These are phyloP conservation scores for Drosophila austrosaltans DNA, from an alignment of 2,888 invertebrate genomes.

Conservation along the genomic window DNA sequence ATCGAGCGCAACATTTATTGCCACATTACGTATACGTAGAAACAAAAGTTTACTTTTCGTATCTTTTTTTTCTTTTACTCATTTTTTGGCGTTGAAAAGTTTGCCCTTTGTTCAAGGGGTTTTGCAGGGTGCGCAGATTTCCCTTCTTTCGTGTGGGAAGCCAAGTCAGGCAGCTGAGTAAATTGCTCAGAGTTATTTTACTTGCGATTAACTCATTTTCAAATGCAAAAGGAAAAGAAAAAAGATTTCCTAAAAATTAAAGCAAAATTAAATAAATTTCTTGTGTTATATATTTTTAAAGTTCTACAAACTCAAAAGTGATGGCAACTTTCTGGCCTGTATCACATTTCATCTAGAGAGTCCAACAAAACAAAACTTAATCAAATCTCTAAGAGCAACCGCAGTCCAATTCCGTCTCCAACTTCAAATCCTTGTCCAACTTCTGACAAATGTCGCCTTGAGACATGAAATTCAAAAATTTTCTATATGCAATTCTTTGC, in stretches of 20 bases:
- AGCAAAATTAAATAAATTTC: neutral
- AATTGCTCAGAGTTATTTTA: slow-evolving; percentile 55
- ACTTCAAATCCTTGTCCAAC: neutral
- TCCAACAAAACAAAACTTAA: slow-evolving; percentile 56
- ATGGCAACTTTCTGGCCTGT: slow-evolving; percentile 20
- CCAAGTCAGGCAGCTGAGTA: slow-evolving; percentile 22
- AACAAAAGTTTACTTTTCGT: slow-evolving; percentile 35
- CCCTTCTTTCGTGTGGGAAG: neutral
- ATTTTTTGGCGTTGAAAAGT: slow-evolving; percentile 8
- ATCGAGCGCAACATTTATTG: slow-evolving; percentile 68
- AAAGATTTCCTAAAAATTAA: neutral
- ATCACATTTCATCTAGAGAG: slow-evolving; percentile 38
- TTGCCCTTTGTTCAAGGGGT: slow-evolving; percentile 2
- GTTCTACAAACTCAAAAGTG: neutral
- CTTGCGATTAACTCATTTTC: slow-evolving; percentile 59
- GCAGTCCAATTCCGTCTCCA: slow-evolving; percentile 46
- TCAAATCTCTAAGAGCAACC: slow-evolving; percentile 67
- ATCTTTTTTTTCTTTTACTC: slow-evolving; percentile 44
- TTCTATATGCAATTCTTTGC: slow-evolving; percentile 59
- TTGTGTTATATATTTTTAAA: neutral
- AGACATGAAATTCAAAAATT: slow-evolving; percentile 43
- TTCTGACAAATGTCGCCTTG: slow-evolving; percentile 68
- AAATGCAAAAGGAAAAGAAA: slow-evolving; percentile 20
- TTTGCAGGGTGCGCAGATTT: neutral
- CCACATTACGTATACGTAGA: slow-evolving; percentile 61